These are phyloP conservation scores for Neoarius graeffei DNA, from an alignment of 2,113 vertebrate genomes.

Conservation along the genomic window DNA sequence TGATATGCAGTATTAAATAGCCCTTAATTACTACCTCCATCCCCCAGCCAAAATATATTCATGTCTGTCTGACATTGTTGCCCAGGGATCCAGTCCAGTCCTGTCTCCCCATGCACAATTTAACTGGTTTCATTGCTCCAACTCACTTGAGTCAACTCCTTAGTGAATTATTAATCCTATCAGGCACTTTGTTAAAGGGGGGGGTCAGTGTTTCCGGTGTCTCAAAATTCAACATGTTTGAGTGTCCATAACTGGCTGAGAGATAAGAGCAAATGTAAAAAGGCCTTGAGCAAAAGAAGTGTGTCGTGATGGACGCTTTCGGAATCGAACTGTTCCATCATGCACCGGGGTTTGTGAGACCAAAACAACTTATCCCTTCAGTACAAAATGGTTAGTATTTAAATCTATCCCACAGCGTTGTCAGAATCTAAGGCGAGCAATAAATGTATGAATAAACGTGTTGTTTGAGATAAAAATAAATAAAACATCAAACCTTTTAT, in stretches of 20 bases:
- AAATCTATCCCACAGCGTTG: too few species aligned
- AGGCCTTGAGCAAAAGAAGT: too few species aligned
- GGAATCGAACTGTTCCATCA: neutral
- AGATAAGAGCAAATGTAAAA: neutral
- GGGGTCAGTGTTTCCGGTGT: neutral
- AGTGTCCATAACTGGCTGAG: neutral
- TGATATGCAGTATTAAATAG: slow-evolving; percentile 26
- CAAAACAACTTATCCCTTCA: neutral
- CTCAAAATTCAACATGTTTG: neutral
- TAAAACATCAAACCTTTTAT: neutral
- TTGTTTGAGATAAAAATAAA: neutral
- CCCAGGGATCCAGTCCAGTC: neutral
- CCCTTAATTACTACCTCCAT: neutral
- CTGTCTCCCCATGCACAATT: neutral
- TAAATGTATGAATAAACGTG: neutral
- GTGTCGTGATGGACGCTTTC: neutral
- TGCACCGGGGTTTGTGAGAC: neutral
- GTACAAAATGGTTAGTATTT: neutral
- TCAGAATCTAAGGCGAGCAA: neutral
- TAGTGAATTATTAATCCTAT: neutral
- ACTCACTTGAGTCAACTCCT: slow-evolving; percentile 13
- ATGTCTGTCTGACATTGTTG: slow-evolving; percentile 17
- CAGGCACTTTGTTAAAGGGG: neutral
- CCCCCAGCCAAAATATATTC: neutral
- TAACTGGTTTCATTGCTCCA: neutral